These are phyloP conservation scores for Physocephala rufipes DNA, from an alignment of 2,888 invertebrate species.

Conservation along the genomic window DNA sequence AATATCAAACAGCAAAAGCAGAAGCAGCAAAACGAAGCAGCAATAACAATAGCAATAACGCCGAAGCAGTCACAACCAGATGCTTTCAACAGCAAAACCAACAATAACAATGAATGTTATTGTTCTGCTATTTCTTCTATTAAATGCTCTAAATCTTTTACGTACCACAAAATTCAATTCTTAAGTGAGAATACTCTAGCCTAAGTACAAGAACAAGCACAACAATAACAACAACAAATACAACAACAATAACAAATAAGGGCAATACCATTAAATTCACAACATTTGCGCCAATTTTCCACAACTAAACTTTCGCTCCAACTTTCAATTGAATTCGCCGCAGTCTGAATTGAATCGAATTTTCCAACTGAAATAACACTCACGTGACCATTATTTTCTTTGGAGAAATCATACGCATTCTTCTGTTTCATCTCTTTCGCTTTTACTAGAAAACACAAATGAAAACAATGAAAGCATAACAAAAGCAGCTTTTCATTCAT, in stretches of 20 bases:
- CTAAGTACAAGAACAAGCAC: background rate
- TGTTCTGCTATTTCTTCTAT: background rate
- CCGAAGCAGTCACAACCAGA: background rate
- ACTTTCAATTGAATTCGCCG: background rate
- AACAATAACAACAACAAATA: conserved; percentile 6
- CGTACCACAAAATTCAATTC: background rate
- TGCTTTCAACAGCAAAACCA: conserved; percentile 7
- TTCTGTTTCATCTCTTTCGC: background rate
- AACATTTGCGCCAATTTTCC: background rate
- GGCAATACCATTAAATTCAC: background rate
- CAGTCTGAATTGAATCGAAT: background rate
- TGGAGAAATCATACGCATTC: background rate
- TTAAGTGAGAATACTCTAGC: background rate
- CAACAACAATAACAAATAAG: too few relatives aligned
- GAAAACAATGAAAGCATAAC: background rate
- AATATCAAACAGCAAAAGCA: background rate
- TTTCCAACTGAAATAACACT: background rate
- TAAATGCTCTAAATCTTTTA: background rate
- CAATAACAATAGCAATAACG: conserved; percentile 8
- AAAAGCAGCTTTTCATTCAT: conserved; percentile 27
- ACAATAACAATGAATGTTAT: background rate
- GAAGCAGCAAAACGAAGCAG: background rate
- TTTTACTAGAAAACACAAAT: background rate
- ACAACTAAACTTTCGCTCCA: too few relatives aligned
- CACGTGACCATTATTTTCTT: background rate